Evolutionary conservation across 2,888 invertebrate genomes (phyloP), one percentile per base, ranked within the genome.

Genomic region (Yponomeuta cagnagella): DNA sequence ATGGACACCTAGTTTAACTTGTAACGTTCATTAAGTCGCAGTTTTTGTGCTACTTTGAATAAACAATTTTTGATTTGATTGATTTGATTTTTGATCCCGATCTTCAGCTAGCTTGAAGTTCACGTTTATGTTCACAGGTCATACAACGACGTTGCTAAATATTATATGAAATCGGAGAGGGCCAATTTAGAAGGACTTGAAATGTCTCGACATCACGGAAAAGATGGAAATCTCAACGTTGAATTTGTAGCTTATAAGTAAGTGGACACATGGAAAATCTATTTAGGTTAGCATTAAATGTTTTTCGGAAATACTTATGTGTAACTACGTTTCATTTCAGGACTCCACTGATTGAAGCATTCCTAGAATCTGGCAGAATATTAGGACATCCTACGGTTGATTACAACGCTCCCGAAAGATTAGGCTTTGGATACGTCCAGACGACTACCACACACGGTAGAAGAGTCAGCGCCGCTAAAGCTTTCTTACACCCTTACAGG

Each of bases 331-430:
- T 0, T 43, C 6, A 67, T 72, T 80, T 80, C 80, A 89, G 88
- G 70, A 84, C 89, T 30, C 83, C 93, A 72, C 85, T 96, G 1
- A 92, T 94, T 0, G 90, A 93, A 15, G 94, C 95, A 0, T 94
- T 96, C 77, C 84, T 96, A 1, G 86, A 94, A 74, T 94, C 95
- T 0, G 95, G 94, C 2, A 81, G 89, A 72, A 93, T 95, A 79
- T 82, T 94, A 72, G 96, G 96, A 0, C 90, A 94, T 69, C 93
- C 94, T 0, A 90, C 94, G 70, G 89, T 93, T 5, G 96, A 96
- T 80, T 95, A 96, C 79, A 96, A 96, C 78, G 94, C 94, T 0
- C 88, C 91, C 12, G 84, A 87, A 52, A 73, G 79, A 72, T 79
- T 88, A 0, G 96, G 95, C 10, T 94, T 95, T 74, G 93, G 94